Base-by-base conservation (phyloP, 2,113 vertebrate species). In the Gorsachius goisagi region DNA sequence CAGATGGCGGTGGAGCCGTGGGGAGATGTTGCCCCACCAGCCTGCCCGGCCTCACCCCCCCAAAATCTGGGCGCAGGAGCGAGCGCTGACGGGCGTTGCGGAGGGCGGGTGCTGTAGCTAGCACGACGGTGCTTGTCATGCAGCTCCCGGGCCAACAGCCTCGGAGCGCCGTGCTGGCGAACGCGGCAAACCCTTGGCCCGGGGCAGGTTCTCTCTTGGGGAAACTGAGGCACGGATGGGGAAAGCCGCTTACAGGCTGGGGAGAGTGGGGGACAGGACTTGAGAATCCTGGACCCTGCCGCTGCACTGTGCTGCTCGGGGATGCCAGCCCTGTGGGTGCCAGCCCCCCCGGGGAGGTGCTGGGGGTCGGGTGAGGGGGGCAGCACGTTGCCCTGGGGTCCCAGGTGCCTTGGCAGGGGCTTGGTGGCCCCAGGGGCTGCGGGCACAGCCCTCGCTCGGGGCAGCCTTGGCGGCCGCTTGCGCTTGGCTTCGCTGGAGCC, bases 121-220 rank as follows among this genome's bases (percentile, higher is more conserved):
- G 92, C 90, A 80, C 56, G 81, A 89, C 24, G 41, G 66, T 45
- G 74, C 89, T 90, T 53, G 82, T 67, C 91, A 7, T 4, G 66
- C 79, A 26, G 88, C 45, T 82, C 24, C 82, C 1, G 58, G 60
- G 88, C 93, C 82, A 67, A 67, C 55, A 85, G 93, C 74, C 90
- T 37, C 18, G 10, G n/a, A 77, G 90, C 69, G 14, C 83, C 4
- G 32, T 1, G 64, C 87, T 22, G 63, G 72, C 8, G 37, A 80
- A 35, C 5, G 9, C 23, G 9, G 88, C 95, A 95, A 97, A 95
- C 71, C 79, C 93, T 68, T 88, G 93, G 93, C 96, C 91, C 4
- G 44, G 47, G 96, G 96, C 89, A 3, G 30, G 47, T 75, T 91
- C 32, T 83, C 75, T 62, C 33, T 0, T 37, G 78, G 90, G 89